phyloP scores from a whole-genome alignment of 2,888 invertebrate species.

The Acanthoscelides obtectus region DNA sequence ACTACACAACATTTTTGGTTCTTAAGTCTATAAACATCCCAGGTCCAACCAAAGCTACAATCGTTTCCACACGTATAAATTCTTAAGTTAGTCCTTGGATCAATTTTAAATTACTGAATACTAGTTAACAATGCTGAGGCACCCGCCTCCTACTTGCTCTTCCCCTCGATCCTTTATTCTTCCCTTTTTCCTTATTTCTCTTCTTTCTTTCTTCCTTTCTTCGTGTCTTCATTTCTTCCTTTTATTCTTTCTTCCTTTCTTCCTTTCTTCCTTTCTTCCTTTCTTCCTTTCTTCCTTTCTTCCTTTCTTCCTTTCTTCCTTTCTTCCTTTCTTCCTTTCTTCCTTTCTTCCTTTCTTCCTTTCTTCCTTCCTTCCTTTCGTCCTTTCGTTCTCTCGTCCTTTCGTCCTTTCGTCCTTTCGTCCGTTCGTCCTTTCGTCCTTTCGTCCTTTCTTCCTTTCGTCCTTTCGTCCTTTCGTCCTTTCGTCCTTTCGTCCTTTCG shows the following conservation, averaged over 20 bases:
- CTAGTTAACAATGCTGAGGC: too few relatives aligned
- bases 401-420: constrained; percentile 1
- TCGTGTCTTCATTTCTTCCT: constrained; percentile 1
- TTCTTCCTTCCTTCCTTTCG: constrained; percentile 3
- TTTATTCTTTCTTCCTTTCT: too few relatives aligned
- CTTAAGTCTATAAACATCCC: too few relatives aligned
- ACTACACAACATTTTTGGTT: too few relatives aligned
- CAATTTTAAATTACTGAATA: too few relatives aligned
- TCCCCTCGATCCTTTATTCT: neutral
- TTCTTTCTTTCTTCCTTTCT: constrained; percentile 1
- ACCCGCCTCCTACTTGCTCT: too few relatives aligned
- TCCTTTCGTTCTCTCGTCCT: constrained; percentile 1
- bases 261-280: neutral
- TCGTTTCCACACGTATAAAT: too few relatives aligned
- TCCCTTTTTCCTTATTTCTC: neutral
- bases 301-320: constrained; percentile 2
- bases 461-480: constrained; percentile 1
- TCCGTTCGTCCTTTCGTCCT: constrained; percentile 2
- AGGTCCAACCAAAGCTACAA: too few relatives aligned
- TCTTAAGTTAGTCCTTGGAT: too few relatives aligned
- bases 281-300: neutral
- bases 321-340: constrained; percentile 1
- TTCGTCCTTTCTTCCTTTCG: neutral
- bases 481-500: constrained; percentile 2
- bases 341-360: constrained; percentile 2